These are phyloP conservation scores for Styela plicata DNA, from an alignment of 23 tunicate species.

Conservation along the genomic window DNA sequence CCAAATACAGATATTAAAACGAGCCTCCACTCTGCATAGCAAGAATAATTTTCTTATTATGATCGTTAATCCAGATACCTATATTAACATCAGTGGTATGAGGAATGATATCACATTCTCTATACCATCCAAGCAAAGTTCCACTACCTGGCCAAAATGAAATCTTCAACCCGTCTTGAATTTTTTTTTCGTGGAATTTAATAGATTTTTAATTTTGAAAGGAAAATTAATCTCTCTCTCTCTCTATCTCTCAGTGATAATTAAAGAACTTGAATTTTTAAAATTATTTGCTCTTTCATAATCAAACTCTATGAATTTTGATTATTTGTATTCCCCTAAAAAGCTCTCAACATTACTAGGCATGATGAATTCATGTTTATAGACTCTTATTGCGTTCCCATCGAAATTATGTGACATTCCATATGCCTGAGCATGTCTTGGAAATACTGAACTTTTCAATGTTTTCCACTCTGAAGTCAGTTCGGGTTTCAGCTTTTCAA, in stretches of 20 bases:
- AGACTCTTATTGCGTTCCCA: slow-evolving; percentile 38
- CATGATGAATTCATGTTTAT: slow-evolving; percentile 58
- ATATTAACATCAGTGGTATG: slow-evolving; percentile 40
- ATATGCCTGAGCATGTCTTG: slow-evolving; percentile 73
- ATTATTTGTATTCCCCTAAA: slow-evolving; percentile 40
- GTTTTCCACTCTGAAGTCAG: slow-evolving; percentile 61
- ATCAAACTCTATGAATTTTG: slow-evolving; percentile 67
- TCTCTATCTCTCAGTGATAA: slow-evolving; percentile 5
- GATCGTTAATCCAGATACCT: slow-evolving; percentile 51
- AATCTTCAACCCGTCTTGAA: slow-evolving; percentile 35
- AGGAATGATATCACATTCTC: slow-evolving; percentile 74
- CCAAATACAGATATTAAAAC: slow-evolving; percentile 42
- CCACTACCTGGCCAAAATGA: slow-evolving; percentile 71
- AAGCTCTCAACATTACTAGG: slow-evolving; percentile 49
- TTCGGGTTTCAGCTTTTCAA: slow-evolving; percentile 46
- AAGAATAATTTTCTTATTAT: slow-evolving; percentile 25
- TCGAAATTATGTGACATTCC: slow-evolving; percentile 43
- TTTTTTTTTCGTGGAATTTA: slow-evolving; percentile 38
- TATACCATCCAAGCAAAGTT: slow-evolving; percentile 64
- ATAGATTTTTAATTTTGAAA: slow-evolving; percentile 17
- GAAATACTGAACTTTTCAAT: slow-evolving; percentile 76
- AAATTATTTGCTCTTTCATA: slow-evolving; percentile 34
- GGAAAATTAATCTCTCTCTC: slow-evolving; percentile 8
- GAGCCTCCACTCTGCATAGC: slow-evolving; percentile 34
- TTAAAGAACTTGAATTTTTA: slow-evolving; percentile 10